A percentile compares a stretch with the other conserved stretches of the same genome.
Evolutionary conservation across 2,113 vertebrate genomes (phyloP).

Genomic region (human): GRCh38 chr4:188060501-188061000

Average conservation of each 20-base stretch:
- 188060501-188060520: neutral
- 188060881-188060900: constrained; percentile 7
- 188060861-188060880: neutral
- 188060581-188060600: no score
- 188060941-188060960: neutral
- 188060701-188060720: neutral
- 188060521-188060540: neutral
- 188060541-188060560: no score
- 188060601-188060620: no score
- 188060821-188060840: neutral
- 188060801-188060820: neutral
- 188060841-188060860: neutral
- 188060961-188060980: neutral
- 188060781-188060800: neutral
- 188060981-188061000: neutral
- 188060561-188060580: no score
- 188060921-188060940: neutral
- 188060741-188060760: neutral
- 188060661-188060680: no score
- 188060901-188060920: neutral
- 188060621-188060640: no score
- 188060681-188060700: neutral
- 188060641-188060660: no score
- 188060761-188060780: neutral
- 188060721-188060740: neutral